Evolutionary conservation across 37 sponge, comb jelly and placozoan species (phyloP), one percentile per base, ranked within the genome.

Genomic region (Dysidea cf. avara): DNA sequence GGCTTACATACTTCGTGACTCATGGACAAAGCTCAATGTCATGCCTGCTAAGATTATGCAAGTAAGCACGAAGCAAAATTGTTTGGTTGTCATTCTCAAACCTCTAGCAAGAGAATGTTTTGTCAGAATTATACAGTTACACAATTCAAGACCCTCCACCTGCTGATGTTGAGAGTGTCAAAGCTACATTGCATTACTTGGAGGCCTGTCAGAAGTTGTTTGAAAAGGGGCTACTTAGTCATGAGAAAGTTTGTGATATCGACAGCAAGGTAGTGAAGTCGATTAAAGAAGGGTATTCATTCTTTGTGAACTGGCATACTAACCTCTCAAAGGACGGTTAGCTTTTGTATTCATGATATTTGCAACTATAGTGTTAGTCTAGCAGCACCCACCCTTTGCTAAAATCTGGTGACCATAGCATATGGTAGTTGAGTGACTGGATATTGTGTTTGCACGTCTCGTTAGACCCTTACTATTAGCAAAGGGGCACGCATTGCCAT

Each of bases 11-110:
- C 39, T 54, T 7, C 38, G 78, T 6, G 77, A 76, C 30, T 29
- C 66, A 16, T 76, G 77, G 77, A 76, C 77, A 29, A 62, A 64
- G 26, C 46, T 77, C 2, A 77, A 77, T 54, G 78, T 77, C 17
- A 33, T 30, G 1, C 78, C 78, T 22, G 78, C 78, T 14, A 77
- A 77, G 37, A 32, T 77, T 16, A 77, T 77, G 78, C 78, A 77
- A 65, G 74, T 73, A 59, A 32, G 30, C 11, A 38, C 21, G 12
- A 18, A 36, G 20, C 14, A 20, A 43, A 40, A 3, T 49, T 58
- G 14, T 7, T n/a, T 18, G 11, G 17, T 18, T 11, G 22, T 58
- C 22, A 28, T 14, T n/a, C 12, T 18, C n/a, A 37, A 25, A 4
- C 37, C 25, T 49, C 16, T 49, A 77, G 71, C 80, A 79, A 39